These are phyloP conservation scores for Andricus curvator DNA, from an alignment of 2,888 invertebrate genomes.

Conservation along the genomic window DNA sequence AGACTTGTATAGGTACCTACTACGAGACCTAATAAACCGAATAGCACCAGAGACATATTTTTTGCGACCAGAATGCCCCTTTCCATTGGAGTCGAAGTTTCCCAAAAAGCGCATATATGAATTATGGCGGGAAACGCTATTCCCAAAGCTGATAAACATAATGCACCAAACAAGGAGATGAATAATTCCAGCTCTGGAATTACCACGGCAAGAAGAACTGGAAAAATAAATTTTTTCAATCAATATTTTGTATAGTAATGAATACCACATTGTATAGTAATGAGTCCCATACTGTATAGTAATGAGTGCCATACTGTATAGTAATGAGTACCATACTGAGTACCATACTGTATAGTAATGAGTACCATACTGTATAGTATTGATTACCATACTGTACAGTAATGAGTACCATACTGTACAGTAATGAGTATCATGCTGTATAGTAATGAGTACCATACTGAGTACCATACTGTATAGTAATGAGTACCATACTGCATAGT, in stretches of 20 bases:
- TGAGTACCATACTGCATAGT: too few species aligned
- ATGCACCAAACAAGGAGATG: conserved; percentile 91
- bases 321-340: too few species aligned
- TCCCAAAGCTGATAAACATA: conserved; percentile 92
- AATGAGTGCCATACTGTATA: too few species aligned
- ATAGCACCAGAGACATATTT: conserved; percentile 83
- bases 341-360: too few species aligned
- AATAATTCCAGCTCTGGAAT: conserved; percentile 88
- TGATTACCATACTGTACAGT: too few species aligned
- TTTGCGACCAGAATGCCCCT: conserved; percentile 82
- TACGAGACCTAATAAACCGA: conserved; percentile 84
- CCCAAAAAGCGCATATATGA: conserved; percentile 91
- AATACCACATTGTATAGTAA: too few species aligned
- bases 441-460: too few species aligned
- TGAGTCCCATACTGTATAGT: too few species aligned
- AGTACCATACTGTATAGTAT: too few species aligned
- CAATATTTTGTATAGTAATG: neutral
- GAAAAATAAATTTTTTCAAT: conserved; percentile 62
- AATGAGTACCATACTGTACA: too few species aligned
- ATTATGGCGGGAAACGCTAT: conserved; percentile 94
- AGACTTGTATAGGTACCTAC: conserved; percentile 87
- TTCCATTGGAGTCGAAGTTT: conserved; percentile 80
- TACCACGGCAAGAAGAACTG: conserved; percentile 91
- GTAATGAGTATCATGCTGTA: too few species aligned
- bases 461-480: too few species aligned